These are phyloP conservation scores for Rhagonycha fulva DNA, from an alignment of 2,888 invertebrate species.

Conservation along the genomic window DNA sequence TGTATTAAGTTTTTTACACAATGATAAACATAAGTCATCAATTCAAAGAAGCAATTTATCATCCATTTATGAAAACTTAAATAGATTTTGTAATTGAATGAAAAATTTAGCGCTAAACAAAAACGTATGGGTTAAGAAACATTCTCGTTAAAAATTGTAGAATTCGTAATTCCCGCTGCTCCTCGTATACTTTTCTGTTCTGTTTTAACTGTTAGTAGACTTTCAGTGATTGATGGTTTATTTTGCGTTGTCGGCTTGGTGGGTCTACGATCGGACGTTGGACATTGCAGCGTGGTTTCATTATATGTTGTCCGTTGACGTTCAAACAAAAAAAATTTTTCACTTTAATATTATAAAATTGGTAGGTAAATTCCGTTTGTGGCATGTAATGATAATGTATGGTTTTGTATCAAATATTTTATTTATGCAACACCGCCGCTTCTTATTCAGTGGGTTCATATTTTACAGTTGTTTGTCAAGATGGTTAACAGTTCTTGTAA, in stretches of 20 bases:
- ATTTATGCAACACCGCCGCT: slow-evolving; percentile 42
- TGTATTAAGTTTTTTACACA: background rate
- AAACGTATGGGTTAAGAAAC: slow-evolving; percentile 40
- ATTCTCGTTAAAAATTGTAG: slow-evolving; percentile 51
- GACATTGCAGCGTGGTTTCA: slow-evolving; percentile 36
- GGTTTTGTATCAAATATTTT: slow-evolving; percentile 36
- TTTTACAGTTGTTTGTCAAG: slow-evolving; percentile 53
- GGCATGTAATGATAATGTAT: slow-evolving; percentile 33
- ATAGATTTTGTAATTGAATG: slow-evolving; percentile 50
- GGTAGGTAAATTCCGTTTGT: slow-evolving; percentile 19
- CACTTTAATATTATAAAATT: background rate
- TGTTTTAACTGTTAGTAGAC: slow-evolving; percentile 54
- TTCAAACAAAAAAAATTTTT: background rate
- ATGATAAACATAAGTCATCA: slow-evolving; percentile 14
- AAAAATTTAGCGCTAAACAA: slow-evolving; percentile 48
- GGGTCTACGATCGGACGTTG: slow-evolving; percentile 49
- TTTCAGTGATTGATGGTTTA: slow-evolving; percentile 56
- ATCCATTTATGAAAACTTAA: slow-evolving; percentile 51
- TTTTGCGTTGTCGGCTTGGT: slow-evolving; percentile 56
- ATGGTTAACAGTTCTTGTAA: slow-evolving; percentile 49
- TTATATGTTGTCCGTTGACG: slow-evolving; percentile 10
- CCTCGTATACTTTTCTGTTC: slow-evolving; percentile 45
- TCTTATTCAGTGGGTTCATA: slow-evolving; percentile 48
- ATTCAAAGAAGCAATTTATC: slow-evolving; percentile 46
- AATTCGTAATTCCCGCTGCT: slow-evolving; percentile 55